A percentile compares a stretch with the other conserved stretches of the same genome.
These are phyloP conservation scores for Ptilonorhynchus violaceus DNA, from an alignment of 2,113 vertebrate species.

Conservation along the genomic window DNA sequence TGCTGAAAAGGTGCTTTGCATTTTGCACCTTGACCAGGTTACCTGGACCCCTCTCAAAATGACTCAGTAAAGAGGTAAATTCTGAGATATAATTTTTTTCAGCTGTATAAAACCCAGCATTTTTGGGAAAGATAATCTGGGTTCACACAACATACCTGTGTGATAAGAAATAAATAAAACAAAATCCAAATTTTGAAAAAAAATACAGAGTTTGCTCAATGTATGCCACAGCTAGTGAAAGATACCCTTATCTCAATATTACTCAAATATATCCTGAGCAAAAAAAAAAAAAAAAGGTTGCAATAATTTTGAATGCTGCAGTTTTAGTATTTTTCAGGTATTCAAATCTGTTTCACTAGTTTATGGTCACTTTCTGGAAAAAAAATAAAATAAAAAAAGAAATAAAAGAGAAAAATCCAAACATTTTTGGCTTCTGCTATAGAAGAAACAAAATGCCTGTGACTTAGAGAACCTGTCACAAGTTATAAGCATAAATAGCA, in stretches of 20 bases:
- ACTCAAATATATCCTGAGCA: not conserved
- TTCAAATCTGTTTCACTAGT: not conserved
- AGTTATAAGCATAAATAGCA: conserved; percentile 27
- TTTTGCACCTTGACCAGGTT: not conserved
- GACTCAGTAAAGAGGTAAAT: not conserved
- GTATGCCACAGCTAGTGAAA: not conserved
- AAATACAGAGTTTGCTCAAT: not conserved
- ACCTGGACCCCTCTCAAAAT: not conserved
- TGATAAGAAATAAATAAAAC: no score
- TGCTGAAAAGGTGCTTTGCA: fast-evolving
- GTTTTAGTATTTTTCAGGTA: not conserved
- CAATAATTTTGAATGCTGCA: not conserved
- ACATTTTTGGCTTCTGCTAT: not conserved
- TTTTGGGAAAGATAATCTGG: not conserved
- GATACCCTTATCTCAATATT: not conserved
- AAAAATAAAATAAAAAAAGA: not conserved
- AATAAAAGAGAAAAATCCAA: not conserved
- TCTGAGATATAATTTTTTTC: not conserved
- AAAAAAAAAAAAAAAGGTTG: fast-evolving
- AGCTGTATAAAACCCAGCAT: fast-evolving
- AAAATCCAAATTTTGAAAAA: not conserved
- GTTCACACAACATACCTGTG: fast-evolving
- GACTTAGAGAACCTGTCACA: conserved; percentile 24
- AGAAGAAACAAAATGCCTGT: not conserved
- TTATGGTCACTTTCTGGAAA: not conserved